Conservation (phyloP, 64 coral and sea anemone genomes). For the Anthopleura sola region DNA sequence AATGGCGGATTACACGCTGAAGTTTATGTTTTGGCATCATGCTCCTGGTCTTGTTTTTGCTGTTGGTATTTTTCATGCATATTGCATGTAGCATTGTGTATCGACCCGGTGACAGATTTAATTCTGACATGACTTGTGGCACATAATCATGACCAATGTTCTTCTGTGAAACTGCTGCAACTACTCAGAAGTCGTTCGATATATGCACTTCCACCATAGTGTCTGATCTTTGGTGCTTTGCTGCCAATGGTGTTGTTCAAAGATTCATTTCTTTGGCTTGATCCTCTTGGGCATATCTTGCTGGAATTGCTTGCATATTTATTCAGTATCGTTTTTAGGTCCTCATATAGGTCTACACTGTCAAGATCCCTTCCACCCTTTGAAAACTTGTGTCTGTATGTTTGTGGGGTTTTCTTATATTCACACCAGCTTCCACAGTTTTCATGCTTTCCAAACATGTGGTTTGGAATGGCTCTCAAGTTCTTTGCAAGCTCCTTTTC, state of each 20-base stretch:
- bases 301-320: not conserved
- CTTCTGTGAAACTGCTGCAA: slow-evolving; percentile 27
- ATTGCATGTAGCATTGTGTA: not conserved
- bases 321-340: not conserved
- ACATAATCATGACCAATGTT: slow-evolving; percentile 35
- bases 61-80: not conserved
- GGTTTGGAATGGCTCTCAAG: not conserved
- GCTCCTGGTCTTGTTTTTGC: not conserved
- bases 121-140: not conserved
- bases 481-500: not conserved
- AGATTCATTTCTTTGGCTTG: slow-evolving; percentile 31
- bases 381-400: slow-evolving; percentile 30
- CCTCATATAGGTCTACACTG: not conserved
- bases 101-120: not conserved
- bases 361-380: slow-evolving; percentile 20
- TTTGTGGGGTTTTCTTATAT: slow-evolving; percentile 19
- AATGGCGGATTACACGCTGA: not conserved
- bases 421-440: slow-evolving; percentile 44
- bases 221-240: slow-evolving; percentile 36
- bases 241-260: slow-evolving; percentile 20
- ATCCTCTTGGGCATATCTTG: slow-evolving; percentile 23
- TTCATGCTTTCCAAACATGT: slow-evolving; percentile 54
- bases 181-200: slow-evolving; percentile 19
- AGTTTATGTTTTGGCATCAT: not conserved
- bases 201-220: slow-evolving; percentile 28